Conservation (phyloP, 1,140 invertebrate species). For the Drosophila chauvacae region DNA sequence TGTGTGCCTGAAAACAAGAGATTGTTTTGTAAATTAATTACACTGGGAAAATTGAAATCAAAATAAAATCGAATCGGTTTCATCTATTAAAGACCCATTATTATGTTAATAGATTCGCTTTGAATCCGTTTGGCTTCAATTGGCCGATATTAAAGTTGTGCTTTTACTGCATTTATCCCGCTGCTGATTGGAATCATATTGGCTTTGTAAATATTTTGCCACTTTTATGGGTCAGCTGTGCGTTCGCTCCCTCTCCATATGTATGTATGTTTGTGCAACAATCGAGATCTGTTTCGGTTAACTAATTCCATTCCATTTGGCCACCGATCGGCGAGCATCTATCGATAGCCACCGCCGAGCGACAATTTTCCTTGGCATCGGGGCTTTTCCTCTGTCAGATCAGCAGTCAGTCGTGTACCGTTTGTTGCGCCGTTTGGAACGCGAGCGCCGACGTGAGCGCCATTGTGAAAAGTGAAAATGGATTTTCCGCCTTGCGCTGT, state of each 20-base stretch:
- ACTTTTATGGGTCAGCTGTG: slow-evolving; percentile 38
- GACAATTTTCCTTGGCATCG: slow-evolving; percentile 60
- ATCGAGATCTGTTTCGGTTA: slow-evolving; percentile 38
- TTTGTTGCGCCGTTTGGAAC: slow-evolving; percentile 65
- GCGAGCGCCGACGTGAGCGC: slow-evolving; percentile 60
- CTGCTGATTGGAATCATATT: slow-evolving; percentile 18
- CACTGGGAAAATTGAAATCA: neutral
- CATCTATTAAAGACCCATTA: slow-evolving; percentile 1
- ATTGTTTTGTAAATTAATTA: neutral
- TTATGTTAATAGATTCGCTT: slow-evolving; percentile 6
- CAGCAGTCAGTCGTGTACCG: slow-evolving; percentile 70
- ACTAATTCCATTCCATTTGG: slow-evolving; percentile 39
- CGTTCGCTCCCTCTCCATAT: slow-evolving; percentile 5
- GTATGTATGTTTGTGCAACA: slow-evolving; percentile 37
- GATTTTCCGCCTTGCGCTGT: slow-evolving; percentile 32
- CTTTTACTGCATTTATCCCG: neutral
- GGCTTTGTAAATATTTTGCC: slow-evolving; percentile 23
- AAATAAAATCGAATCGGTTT: slow-evolving; percentile 4
- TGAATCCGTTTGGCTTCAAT: neutral
- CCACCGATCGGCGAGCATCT: slow-evolving; percentile 33
- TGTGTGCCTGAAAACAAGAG: neutral
- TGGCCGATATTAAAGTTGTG: neutral
- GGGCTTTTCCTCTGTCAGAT: slow-evolving; percentile 20
- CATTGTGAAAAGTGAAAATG: slow-evolving; percentile 50
- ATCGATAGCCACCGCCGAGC: slow-evolving; percentile 56